Percentiles rank a stretch among this genome's conserved stretches.
phyloP scores from a whole-genome alignment of 2,113 vertebrate species.

The Ursus arctos region DNA sequence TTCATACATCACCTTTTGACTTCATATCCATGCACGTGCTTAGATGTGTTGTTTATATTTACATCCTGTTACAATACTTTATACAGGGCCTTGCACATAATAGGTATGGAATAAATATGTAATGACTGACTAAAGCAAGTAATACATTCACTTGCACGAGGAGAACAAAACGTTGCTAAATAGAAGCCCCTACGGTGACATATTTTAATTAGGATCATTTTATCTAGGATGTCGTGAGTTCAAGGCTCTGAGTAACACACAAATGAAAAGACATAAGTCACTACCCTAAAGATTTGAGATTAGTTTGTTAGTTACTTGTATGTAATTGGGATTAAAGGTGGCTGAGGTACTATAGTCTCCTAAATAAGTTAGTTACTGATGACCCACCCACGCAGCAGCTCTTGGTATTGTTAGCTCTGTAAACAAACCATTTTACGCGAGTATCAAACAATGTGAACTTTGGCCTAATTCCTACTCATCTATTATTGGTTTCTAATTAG shows the following conservation, averaged over 20 bases:
- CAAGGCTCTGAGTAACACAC: background rate
- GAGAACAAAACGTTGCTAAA: background rate
- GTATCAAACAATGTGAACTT: background rate
- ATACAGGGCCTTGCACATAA: background rate
- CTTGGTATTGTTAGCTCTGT: background rate
- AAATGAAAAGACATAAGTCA: background rate
- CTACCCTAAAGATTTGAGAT: background rate
- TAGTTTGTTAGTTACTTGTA: background rate
- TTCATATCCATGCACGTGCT: background rate
- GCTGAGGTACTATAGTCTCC: background rate
- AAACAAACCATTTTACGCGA: background rate
- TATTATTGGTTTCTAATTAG: background rate
- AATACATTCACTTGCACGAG: background rate
- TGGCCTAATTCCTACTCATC: background rate
- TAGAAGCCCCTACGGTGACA: background rate
- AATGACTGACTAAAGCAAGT: background rate
- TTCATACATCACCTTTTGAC: background rate
- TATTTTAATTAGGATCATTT: slow-evolving; percentile 44
- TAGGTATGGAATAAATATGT: background rate
- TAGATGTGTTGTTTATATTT: background rate
- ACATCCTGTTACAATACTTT: background rate
- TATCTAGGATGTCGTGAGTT: background rate
- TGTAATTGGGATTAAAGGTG: background rate
- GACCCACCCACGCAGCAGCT: background rate
- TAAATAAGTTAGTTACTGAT: background rate